Conservation (phyloP, 2,797 vertebrate genomes). For the Xiphophorus birchmanni region DNA sequence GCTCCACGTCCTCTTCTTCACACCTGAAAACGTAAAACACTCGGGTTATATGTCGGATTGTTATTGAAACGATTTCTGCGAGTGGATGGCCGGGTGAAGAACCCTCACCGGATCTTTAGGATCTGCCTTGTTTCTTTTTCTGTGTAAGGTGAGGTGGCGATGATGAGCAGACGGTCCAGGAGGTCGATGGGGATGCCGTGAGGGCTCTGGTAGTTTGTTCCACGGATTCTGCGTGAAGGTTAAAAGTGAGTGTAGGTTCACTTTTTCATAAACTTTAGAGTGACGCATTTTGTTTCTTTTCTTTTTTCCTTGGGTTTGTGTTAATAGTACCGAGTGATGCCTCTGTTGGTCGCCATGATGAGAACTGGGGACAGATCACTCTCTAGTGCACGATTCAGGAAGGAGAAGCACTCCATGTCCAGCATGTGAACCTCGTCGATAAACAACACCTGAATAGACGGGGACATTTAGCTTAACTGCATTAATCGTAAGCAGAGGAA, state of each 20-base stretch:
- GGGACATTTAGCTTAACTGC: accelerated
- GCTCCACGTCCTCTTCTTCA: conserved; percentile 96
- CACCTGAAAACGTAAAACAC: conserved; percentile 76
- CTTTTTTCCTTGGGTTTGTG: background rate
- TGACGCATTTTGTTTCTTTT: too few species aligned
- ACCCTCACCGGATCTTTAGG: conserved; percentile 89
- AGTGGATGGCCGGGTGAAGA: accelerated
- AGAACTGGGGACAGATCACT: conserved; percentile 94
- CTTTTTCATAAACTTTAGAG: background rate
- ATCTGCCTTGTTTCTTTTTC: conserved; percentile 96
- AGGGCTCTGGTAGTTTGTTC: conserved; percentile 94
- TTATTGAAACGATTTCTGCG: accelerated
- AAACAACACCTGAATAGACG: conserved; percentile 87
- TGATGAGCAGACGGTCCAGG: conserved; percentile 92
- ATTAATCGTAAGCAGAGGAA: background rate
- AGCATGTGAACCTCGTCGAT: conserved; percentile 97
- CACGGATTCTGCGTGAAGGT: conserved; percentile 85
- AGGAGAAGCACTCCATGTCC: conserved; percentile 98
- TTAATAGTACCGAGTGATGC: conserved; percentile 88
- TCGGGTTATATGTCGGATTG: background rate
- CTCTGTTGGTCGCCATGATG: conserved; percentile 97
- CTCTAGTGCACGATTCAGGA: conserved; percentile 94
- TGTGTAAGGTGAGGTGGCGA: conserved; percentile 90
- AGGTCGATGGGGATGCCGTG: conserved; percentile 94
- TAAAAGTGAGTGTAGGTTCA: background rate